These are phyloP conservation scores for Steinernema feltiae DNA, from an alignment of 1,140 invertebrate species.

Conservation along the genomic window DNA sequence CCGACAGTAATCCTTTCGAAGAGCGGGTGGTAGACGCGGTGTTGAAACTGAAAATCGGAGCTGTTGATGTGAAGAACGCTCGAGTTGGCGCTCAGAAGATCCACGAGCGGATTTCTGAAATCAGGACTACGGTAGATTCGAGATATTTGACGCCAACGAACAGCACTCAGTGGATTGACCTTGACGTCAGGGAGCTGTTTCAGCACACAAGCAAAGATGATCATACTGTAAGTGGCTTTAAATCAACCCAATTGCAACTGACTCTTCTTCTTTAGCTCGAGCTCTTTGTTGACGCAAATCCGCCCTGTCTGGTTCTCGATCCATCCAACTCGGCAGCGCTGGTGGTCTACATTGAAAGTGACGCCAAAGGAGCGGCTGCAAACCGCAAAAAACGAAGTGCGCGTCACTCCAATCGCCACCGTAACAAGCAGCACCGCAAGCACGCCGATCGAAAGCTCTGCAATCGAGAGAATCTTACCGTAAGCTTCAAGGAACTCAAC, in stretches of 20 bases:
- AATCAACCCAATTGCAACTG: no score
- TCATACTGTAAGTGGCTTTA: background rate
- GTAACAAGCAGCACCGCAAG: background rate
- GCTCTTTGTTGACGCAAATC: background rate
- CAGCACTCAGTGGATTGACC: background rate
- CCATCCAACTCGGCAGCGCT: background rate
- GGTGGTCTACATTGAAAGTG: background rate
- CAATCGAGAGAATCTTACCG: conserved; percentile 76
- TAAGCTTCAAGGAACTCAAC: conserved; percentile 91
- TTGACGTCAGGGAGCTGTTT: background rate
- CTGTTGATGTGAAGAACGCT: background rate
- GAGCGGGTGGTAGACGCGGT: background rate
- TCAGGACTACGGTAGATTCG: background rate
- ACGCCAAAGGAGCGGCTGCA: background rate
- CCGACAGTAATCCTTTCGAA: background rate
- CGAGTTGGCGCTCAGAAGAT: background rate
- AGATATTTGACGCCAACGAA: background rate
- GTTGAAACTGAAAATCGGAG: background rate
- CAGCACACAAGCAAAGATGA: background rate
- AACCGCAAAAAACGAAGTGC: background rate
- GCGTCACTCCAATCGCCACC: background rate
- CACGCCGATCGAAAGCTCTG: conserved; percentile 61
- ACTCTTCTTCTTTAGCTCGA: background rate
- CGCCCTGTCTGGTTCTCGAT: background rate
- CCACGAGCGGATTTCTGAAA: background rate